Percentiles rank a stretch among this genome's conserved stretches.
phyloP scores from a whole-genome alignment of 2,797 vertebrate species.

The Melanotaenia pygmaea region DNA sequence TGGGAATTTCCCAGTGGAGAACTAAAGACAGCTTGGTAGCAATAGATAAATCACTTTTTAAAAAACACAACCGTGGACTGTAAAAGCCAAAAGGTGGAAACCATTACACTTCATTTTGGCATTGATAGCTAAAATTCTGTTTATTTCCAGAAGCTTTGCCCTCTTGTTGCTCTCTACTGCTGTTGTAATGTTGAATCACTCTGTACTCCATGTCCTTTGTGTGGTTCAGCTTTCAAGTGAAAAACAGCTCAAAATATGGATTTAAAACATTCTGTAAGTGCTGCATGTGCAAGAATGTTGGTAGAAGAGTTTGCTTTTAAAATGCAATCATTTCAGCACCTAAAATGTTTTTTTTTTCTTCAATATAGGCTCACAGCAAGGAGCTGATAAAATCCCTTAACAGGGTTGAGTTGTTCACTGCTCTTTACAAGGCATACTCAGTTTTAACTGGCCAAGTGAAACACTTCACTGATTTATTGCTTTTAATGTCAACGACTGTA shows the following conservation, averaged over 20 bases:
- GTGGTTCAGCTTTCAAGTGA: slow-evolving; percentile 4
- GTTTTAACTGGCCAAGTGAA: slow-evolving; percentile 15
- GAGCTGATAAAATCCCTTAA: slow-evolving; percentile 25
- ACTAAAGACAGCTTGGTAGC: slow-evolving; percentile 38
- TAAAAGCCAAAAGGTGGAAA: slow-evolving; percentile 5
- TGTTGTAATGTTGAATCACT: not conserved
- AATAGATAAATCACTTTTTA: not conserved
- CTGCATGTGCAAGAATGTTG: not conserved
- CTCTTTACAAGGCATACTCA: slow-evolving; percentile 33
- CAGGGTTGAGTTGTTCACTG: slow-evolving; percentile 25
- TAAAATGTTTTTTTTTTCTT: not conserved
- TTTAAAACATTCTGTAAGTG: slow-evolving; percentile 17
- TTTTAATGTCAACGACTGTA: slow-evolving; percentile 20
- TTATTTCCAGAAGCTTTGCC: not conserved
- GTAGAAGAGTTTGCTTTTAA: slow-evolving; percentile 11
- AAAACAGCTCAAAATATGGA: not conserved
- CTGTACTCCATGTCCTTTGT: not conserved
- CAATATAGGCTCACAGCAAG: slow-evolving; percentile 1
- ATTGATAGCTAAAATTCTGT: not conserved
- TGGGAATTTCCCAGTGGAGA: slow-evolving; percentile 44
- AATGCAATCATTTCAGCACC: slow-evolving; percentile 56
- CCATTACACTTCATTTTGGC: slow-evolving; percentile 16
- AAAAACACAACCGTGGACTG: slow-evolving; percentile 16
- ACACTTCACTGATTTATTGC: slow-evolving; percentile 35
- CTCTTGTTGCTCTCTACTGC: slow-evolving; percentile 2